Conservation (phyloP, 2,888 invertebrate species). For the Volucella inanis region DNA sequence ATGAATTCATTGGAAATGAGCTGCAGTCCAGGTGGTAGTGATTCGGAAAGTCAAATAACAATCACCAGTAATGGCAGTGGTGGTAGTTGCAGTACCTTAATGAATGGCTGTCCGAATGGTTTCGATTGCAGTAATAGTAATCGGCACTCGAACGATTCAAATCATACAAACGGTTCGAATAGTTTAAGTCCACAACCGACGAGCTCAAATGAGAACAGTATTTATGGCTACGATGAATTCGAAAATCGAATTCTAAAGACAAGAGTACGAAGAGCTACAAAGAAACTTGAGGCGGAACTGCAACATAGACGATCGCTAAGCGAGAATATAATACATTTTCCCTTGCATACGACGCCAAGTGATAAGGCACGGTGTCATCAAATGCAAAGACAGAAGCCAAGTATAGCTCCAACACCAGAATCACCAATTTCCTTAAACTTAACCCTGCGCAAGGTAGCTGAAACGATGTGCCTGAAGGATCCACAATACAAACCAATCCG, state of each 20-base stretch:
- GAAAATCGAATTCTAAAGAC: constrained; percentile 80
- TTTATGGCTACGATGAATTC: constrained; percentile 79
- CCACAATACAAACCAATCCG: constrained; percentile 89
- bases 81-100: constrained; percentile 64
- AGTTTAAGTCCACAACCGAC: constrained; percentile 61
- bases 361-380: constrained; percentile 90
- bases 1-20: constrained; percentile 81
- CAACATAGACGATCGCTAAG: constrained; percentile 89
- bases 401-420: constrained; percentile 80
- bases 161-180: constrained; percentile 39
- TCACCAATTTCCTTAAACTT: constrained; percentile 82
- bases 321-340: constrained; percentile 87
- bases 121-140: constrained; percentile 57
- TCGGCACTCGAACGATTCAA: constrained; percentile 56
- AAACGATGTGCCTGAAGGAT: constrained; percentile 93
- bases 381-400: constrained; percentile 83
- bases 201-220: constrained; percentile 76
- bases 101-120: constrained; percentile 75
- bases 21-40: constrained; percentile 80
- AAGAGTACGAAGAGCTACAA: constrained; percentile 81
- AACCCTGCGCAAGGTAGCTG: constrained; percentile 88
- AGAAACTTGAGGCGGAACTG: constrained; percentile 81
- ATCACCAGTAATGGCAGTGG: constrained; percentile 56
- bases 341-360: constrained; percentile 87
- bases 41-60: constrained; percentile 78